Evolutionary conservation across 2,113 vertebrate genomes (phyloP).

Genomic region (Lycocorax pyrrhopterus): DNA sequence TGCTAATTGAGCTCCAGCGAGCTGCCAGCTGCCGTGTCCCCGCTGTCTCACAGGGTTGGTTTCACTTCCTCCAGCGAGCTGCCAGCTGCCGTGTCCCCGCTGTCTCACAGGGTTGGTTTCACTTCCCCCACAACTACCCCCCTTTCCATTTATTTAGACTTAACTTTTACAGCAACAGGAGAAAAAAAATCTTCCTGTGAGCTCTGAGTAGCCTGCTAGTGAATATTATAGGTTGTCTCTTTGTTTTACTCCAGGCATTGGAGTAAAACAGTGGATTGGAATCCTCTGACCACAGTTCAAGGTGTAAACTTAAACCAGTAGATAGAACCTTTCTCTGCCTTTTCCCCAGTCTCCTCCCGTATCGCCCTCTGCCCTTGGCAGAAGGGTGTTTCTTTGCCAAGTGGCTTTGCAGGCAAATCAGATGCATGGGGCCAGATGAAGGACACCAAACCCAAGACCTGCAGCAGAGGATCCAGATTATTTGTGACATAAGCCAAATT

Average conservation of each 20-base stretch:
- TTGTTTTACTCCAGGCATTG: not conserved
- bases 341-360: fast-evolving
- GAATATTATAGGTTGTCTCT: not conserved
- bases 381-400: not conserved
- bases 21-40: not conserved
- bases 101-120: not conserved
- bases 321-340: not conserved
- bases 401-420: not conserved
- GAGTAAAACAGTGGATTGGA: not conserved
- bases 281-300: not conserved
- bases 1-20: not conserved
- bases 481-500: not conserved
- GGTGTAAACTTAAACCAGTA: not conserved
- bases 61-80: not conserved
- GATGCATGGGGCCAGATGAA: not conserved
- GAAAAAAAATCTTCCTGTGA: not conserved
- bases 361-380: not conserved
- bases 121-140: not conserved
- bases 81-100: not conserved
- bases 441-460: not conserved
- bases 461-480: not conserved
- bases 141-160: not conserved
- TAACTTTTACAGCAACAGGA: not conserved
- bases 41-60: fast-evolving
- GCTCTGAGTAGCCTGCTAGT: not conserved